Evolutionary conservation across 2,888 invertebrate species (phyloP), one percentile per base, ranked within the genome.

Genomic region (Psococerastis gibbosa): DNA sequence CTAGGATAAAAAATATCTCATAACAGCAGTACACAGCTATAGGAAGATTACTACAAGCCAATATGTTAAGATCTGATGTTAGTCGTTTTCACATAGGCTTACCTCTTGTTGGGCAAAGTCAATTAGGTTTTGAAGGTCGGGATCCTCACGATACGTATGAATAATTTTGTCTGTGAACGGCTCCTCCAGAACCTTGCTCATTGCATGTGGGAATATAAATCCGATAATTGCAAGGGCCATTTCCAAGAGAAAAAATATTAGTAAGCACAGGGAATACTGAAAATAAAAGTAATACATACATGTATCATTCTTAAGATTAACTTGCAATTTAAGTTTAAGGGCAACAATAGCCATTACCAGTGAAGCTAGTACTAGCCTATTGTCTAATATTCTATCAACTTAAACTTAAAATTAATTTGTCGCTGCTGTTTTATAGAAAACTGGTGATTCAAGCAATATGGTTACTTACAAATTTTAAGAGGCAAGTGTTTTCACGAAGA

Each of bases 51-150:
- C n/a, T n/a, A n/a, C n/a, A n/a, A n/a, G n/a, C n/a, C n/a, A n/a
- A n/a, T n/a, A n/a, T n/a, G n/a, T n/a, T n/a, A n/a, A n/a, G n/a
- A n/a, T n/a, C n/a, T n/a, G n/a, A n/a, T n/a, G n/a, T n/a, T n/a
- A n/a, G n/a, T n/a, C n/a, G n/a, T n/a, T n/a, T n/a, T n/a, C n/a
- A n/a, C n/a, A n/a, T n/a, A n/a, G n/a, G n/a, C 64, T 67, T 59
- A 84, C 85, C 63, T 89, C 87, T 62, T 85, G 80, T 62, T 94
- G 94, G 32, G 89, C 83, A 65, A 87, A 91, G 61, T 94, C 92
- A 49, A 94, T 91, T 50, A 92, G 78, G 65, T 91, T 91, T 61
- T 89, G 85, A 44, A 91, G 66, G 63, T 94, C 92, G 0, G 84
- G 79, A 64, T 92, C 91, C 58, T 92, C 92, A 35, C 91, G 69